Evolutionary conservation across 2,113 vertebrate species (phyloP).

Genomic region (Dendrocopos noguchii): DNA sequence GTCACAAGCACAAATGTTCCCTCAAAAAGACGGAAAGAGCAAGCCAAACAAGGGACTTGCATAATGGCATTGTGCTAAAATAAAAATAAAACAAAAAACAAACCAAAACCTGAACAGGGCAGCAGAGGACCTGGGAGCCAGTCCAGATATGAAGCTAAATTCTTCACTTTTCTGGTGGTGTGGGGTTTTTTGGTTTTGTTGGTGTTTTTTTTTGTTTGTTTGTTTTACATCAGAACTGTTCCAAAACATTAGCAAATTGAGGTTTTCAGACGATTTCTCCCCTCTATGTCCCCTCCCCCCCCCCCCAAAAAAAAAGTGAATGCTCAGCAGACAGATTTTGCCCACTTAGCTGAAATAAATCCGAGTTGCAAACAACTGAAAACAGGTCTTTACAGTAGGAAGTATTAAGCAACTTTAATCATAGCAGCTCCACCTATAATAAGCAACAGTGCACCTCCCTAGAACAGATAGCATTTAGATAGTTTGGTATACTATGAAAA

Average conservation of each 20-base stretch:
- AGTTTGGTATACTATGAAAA: background rate
- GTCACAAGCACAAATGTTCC: conserved; percentile 24
- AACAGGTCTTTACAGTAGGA: conserved; percentile 42
- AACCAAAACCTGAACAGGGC: background rate
- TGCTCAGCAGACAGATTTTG: background rate
- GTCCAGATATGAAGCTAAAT: conserved; percentile 3
- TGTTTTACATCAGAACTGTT: background rate
- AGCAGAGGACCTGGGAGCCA: background rate
- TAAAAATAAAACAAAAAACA: background rate
- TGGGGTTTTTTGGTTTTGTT: background rate
- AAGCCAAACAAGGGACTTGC: conserved; percentile 36
- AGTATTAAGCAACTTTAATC: conserved; percentile 62
- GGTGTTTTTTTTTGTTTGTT: too few relatives aligned
- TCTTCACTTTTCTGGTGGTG: background rate
- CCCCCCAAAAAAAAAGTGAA: background rate
- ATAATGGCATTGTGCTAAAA: conserved; percentile 2
- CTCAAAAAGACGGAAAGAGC: conserved; percentile 5
- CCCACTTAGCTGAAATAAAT: background rate
- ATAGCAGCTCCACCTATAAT: conserved; percentile 54
- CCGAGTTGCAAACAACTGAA: background rate
- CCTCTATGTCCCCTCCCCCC: too few relatives aligned
- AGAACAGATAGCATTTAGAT: conserved; percentile 32
- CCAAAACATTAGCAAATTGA: background rate
- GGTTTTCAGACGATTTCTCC: background rate
- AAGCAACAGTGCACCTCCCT: conserved; percentile 46